phyloP scores from a whole-genome alignment of 92 coral and sea anemone genomes.

The Desmophyllum pertusum region DNA sequence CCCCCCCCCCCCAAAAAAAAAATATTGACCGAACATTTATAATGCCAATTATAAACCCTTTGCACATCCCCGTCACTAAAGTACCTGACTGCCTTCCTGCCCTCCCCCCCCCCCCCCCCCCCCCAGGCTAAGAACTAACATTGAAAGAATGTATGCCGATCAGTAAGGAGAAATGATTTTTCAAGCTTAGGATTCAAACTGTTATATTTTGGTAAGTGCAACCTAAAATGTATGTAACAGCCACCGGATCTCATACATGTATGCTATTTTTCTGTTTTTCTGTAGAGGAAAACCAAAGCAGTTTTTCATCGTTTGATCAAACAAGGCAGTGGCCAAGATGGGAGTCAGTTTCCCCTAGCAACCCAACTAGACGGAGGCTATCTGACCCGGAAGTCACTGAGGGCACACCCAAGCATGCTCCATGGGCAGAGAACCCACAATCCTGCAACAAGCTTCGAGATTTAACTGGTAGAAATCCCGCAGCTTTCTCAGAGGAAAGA shows the following conservation, averaged over 20 bases:
- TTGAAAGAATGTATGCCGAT: neutral
- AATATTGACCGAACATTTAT: too few relatives aligned
- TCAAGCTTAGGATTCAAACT: neutral
- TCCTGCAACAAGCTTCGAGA: neutral
- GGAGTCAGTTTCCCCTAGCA: neutral
- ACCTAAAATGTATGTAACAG: neutral
- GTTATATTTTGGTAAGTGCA: neutral
- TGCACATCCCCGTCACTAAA: too few relatives aligned
- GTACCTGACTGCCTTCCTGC: too few relatives aligned
- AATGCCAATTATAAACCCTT: too few relatives aligned
- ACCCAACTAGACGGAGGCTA: slow-evolving; percentile 1
- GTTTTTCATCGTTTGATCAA: neutral
- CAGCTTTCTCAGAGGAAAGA: neutral
- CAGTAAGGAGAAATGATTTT: neutral
- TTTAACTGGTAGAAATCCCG: neutral
- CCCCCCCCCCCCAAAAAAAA: too few relatives aligned
- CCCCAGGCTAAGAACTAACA: too few relatives aligned
- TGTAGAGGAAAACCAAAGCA: neutral
- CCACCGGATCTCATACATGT: neutral
- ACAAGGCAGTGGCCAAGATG: neutral
- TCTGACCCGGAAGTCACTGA: slow-evolving; percentile 1
- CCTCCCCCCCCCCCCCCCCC: too few relatives aligned
- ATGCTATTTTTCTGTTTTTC: neutral
- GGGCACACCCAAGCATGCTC: neutral
- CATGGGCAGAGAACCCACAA: neutral